A percentile compares a stretch with the other conserved stretches of the same genome.
These are phyloP conservation scores for Megaleporinus macrocephalus DNA, from an alignment of 2,113 vertebrate species.

Conservation along the genomic window DNA sequence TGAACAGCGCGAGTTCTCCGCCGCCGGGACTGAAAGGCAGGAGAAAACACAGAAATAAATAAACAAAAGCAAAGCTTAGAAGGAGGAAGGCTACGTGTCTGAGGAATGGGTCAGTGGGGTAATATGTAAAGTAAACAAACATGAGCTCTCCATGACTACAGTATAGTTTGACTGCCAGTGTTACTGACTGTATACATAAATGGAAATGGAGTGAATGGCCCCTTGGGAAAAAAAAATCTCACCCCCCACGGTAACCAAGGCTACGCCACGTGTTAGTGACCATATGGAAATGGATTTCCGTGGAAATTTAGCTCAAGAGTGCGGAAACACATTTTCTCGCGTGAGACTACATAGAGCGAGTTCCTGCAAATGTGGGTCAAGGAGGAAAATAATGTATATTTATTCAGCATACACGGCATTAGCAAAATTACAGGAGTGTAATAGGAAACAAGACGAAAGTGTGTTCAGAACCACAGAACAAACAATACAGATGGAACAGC, in stretches of 20 bases:
- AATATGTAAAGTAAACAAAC: slow-evolving; percentile 8
- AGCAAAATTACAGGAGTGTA: neutral
- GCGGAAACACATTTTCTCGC: neutral
- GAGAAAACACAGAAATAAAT: slow-evolving; percentile 36
- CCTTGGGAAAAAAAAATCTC: neutral
- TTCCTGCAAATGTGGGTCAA: neutral
- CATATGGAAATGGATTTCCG: slow-evolving; percentile 16
- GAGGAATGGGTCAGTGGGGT: neutral
- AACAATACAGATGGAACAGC: slow-evolving; percentile 15
- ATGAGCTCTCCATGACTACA: neutral
- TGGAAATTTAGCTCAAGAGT: neutral
- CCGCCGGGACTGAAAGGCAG: slow-evolving; percentile 81
- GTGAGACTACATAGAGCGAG: neutral
- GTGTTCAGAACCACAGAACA: slow-evolving; percentile 1
- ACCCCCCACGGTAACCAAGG: slow-evolving; percentile 12
- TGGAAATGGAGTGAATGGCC: slow-evolving; percentile 4
- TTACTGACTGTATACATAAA: slow-evolving; percentile 9
- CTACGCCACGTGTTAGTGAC: neutral
- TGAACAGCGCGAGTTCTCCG: slow-evolving; percentile 88
- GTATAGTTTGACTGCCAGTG: neutral
- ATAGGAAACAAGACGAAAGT: slow-evolving; percentile 6
- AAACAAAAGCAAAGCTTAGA: neutral
- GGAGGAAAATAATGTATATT: neutral
- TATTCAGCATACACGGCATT: neutral
- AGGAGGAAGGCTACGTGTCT: neutral